A percentile compares a stretch with the other conserved stretches of the same genome.
Evolutionary conservation across 1,140 invertebrate species (phyloP).

Genomic region (Drosophila kanapiae): DNA sequence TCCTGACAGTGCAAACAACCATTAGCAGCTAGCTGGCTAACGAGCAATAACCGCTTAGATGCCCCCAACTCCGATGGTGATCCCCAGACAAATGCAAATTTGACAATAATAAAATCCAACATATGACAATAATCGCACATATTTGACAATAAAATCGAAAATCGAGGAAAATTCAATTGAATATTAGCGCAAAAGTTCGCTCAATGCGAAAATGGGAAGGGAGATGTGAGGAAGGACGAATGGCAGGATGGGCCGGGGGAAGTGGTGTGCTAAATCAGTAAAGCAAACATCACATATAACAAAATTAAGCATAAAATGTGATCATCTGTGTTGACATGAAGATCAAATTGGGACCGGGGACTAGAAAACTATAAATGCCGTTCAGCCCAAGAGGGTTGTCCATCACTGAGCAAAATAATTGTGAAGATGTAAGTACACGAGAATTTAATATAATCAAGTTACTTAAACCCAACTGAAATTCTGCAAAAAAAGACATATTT

Average conservation of each 20-base stretch:
- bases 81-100: constrained; percentile 69
- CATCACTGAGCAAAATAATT: constrained; percentile 13
- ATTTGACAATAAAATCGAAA: constrained; percentile 80
- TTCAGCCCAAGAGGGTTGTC: constrained; percentile 24
- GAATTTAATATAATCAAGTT: background rate
- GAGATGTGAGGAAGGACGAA: background rate
- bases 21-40: constrained; percentile 71
- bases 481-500: background rate
- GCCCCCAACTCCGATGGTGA: background rate
- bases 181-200: constrained; percentile 51
- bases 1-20: constrained; percentile 45
- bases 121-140: constrained; percentile 82
- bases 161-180: constrained; percentile 57
- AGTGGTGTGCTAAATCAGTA: constrained; percentile 64
- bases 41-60: constrained; percentile 60
- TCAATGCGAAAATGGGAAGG: constrained; percentile 20
- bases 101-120: constrained; percentile 80
- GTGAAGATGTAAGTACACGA: background rate
- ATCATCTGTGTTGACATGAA: constrained; percentile 85
- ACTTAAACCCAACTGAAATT: too few species aligned
- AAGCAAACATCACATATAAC: constrained; percentile 66
- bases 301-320: constrained; percentile 84
- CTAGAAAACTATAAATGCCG: constrained; percentile 18
- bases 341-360: constrained; percentile 63
- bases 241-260: background rate